Evolutionary conservation across 1,140 invertebrate species (phyloP).

Genomic region (Ooceraea biroi): DNA sequence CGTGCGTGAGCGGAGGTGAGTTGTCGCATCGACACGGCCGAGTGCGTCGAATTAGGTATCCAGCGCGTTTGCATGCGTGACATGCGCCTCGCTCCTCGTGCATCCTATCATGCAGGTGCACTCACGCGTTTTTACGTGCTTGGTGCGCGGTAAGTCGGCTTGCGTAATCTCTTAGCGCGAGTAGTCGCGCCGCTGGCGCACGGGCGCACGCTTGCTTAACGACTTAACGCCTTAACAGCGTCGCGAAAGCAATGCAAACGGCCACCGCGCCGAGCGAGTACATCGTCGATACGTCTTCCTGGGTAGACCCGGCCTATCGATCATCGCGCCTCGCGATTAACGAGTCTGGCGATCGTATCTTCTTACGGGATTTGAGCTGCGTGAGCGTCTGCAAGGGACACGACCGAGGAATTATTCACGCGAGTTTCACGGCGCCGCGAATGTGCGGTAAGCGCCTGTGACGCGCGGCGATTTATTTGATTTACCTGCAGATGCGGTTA

Average conservation of each 20-base stretch:
- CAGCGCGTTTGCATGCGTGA: conserved; percentile 43
- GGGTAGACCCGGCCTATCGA: conserved; percentile 33
- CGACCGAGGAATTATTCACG: too few species aligned
- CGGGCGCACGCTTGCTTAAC: conserved; percentile 56
- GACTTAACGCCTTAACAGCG: conserved; percentile 65
- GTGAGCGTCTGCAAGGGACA: too few species aligned
- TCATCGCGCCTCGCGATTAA: conserved; percentile 30
- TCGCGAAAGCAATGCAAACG: conserved; percentile 47
- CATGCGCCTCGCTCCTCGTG: conserved; percentile 14
- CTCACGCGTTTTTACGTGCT: conserved; percentile 42
- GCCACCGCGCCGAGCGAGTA: conserved; percentile 15
- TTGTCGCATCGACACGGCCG: conserved; percentile 29
- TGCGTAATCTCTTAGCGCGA: conserved; percentile 53
- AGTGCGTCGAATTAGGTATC: conserved; percentile 62
- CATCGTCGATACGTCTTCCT: conserved; percentile 20
- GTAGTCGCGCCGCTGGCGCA: conserved; percentile 44
- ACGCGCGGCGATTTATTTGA: conserved; percentile 36
- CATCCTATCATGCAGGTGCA: conserved; percentile 52
- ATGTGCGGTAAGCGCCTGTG: not conserved
- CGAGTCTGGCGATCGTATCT: not conserved
- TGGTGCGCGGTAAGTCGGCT: conserved; percentile 31
- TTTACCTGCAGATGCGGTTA: conserved; percentile 23
- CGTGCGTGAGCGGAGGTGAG: conserved; percentile 47
- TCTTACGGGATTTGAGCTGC: conserved; percentile 7
- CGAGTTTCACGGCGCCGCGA: too few species aligned